Base-by-base conservation (phyloP, 2,113 vertebrate genomes). In the Platichthys flesus region DNA sequence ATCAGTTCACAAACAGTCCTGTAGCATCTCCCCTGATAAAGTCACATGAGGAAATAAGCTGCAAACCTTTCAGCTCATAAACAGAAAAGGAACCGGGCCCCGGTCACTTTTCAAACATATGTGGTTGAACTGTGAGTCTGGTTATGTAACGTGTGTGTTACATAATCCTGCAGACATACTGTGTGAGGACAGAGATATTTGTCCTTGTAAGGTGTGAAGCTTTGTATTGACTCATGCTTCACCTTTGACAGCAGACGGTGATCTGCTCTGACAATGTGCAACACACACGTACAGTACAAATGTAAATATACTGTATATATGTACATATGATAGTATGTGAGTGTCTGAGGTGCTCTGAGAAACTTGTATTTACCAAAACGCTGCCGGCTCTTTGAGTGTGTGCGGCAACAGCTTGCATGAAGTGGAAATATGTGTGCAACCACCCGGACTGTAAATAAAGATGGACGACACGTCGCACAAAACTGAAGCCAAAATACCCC, bases 71-170 rank as follows among this genome's bases (percentile, higher is more conserved):
- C 3, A 55, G 57, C 71, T 64, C 24, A 54, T 23, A 62, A 23
- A 79, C 62, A 31, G 23, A 67, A 4, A 40, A 40, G 21, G 51
- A 40, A 14, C 10, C 26, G 10, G 31, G 31, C 7, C 15, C 12
- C 35, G 4, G 23, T 45, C 21, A 10, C 47, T 14, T 64, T 42
- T 20, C 7, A 56, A 4, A 57, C 59, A 26, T 0, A 21, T 57
- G 23, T 31, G 10, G 40, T 42, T 26, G 47, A 3, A n/a, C 35
- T 35, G 69, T 23, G 55, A 23, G 12, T 7, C 2, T 42, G 13
- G n/a, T 81, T 59, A 51, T 76, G 20, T 66, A 68, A 76, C 3
- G 13, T 42, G 10, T 20, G n/a, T 9, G 26, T 81, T 70, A 67
- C 26, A 66, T 67, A 72, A 67, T 4, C 6, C 40, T 26, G 24